Conservation (phyloP, 2,888 invertebrate species). For the Conus canariensis region DNA sequence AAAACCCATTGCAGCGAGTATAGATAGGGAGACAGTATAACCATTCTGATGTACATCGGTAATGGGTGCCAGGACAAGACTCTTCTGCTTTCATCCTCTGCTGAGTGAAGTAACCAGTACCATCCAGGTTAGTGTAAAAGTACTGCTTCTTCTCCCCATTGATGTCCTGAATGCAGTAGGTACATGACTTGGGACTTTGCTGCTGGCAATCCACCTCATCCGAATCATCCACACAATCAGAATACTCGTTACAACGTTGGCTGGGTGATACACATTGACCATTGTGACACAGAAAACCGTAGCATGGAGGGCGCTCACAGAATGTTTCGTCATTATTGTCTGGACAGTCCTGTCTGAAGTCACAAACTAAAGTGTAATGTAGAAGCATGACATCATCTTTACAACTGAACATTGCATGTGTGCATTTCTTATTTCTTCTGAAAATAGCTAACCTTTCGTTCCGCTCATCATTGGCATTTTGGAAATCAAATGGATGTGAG, state of each 20-base stretch:
- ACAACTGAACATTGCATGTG: not conserved
- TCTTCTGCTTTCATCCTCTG: not conserved
- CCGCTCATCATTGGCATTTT: not conserved
- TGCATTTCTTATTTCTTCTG: not conserved
- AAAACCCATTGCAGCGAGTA: conserved; percentile 1
- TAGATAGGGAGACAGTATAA: conserved; percentile 8
- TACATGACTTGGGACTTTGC: not conserved
- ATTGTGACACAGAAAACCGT: not conserved
- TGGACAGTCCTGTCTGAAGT: conserved; percentile 21
- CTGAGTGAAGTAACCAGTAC: conserved; percentile 5
- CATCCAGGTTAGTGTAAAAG: not conserved
- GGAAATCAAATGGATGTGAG: not conserved
- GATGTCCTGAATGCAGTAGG: not conserved
- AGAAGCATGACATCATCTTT: not conserved
- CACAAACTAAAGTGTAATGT: not conserved
- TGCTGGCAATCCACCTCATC: not conserved
- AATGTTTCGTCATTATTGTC: conserved; percentile 13
- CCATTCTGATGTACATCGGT: not conserved
- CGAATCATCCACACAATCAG: conserved; percentile 23
- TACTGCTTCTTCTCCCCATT: not conserved
- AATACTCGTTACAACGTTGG: not conserved
- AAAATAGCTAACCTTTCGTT: not conserved
- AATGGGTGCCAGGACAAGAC: not conserved
- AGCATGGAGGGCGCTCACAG: not conserved
- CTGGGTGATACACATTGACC: not conserved